Evolutionary conservation across 1,140 invertebrate species (phyloP).

Genomic region (Helicoverpa armigera): DNA sequence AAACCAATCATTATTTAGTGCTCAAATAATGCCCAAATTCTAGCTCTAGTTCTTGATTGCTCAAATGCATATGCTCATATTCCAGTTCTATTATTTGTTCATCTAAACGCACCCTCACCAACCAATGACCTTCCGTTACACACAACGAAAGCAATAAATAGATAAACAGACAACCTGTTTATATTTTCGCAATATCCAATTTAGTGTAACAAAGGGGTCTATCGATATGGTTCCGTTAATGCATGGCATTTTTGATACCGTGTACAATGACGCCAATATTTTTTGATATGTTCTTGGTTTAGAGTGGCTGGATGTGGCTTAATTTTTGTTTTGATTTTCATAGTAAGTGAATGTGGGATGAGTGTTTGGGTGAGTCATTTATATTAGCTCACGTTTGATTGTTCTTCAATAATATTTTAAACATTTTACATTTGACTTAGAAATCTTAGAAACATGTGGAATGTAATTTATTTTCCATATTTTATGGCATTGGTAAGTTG

Average conservation of each 20-base stretch:
- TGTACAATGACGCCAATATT: slow-evolving; percentile 38
- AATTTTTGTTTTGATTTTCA: neutral
- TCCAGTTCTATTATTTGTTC: too few relatives aligned
- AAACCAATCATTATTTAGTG: too few relatives aligned
- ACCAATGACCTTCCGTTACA: slow-evolving; percentile 12
- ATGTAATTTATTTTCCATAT: too few relatives aligned
- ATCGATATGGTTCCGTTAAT: slow-evolving; percentile 33
- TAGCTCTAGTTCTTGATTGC: too few relatives aligned
- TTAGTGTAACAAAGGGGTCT: slow-evolving; percentile 39
- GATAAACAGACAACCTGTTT: slow-evolving; percentile 21
- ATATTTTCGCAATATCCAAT: slow-evolving; percentile 48
- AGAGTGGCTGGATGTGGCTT: slow-evolving; percentile 3
- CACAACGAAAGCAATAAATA: slow-evolving; percentile 27
- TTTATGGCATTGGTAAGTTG: too few relatives aligned
- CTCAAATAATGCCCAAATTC: too few relatives aligned
- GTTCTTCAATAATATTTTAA: too few relatives aligned
- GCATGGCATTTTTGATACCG: slow-evolving; percentile 48
- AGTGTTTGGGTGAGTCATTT: neutral
- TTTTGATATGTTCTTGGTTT: slow-evolving; percentile 14
- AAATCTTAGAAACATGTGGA: too few relatives aligned
- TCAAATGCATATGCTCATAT: too few relatives aligned
- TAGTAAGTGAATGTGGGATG: neutral
- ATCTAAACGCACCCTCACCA: neutral
- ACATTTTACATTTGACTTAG: too few relatives aligned
- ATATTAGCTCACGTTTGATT: too few relatives aligned